A percentile compares a stretch with the other conserved stretches of the same genome.
Conservation (phyloP, 2,888 invertebrate genomes). For the Atethmia centrago region DNA sequence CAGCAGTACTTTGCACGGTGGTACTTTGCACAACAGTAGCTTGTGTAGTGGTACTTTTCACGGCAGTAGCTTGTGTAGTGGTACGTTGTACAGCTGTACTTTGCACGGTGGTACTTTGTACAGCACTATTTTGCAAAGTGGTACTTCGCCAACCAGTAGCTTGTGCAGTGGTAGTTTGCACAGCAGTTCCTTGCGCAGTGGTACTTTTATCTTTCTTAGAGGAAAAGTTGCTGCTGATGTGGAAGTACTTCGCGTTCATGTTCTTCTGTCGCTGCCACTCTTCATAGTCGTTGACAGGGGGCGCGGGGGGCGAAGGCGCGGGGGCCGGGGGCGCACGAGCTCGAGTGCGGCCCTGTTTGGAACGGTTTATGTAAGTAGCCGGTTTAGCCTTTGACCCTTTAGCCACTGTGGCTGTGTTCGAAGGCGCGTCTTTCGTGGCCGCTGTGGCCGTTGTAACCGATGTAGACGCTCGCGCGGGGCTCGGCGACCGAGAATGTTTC, state of each 20-base stretch:
- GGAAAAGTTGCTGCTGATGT: background rate
- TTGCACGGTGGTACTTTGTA: background rate
- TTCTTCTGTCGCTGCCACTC: conserved; percentile 51
- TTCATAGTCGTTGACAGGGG: conserved; percentile 13
- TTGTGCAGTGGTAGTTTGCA: background rate
- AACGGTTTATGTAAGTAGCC: background rate
- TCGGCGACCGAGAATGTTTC: background rate
- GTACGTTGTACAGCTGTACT: rapidly evolving
- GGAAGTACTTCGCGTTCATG: conserved; percentile 43
- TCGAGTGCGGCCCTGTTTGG: background rate
- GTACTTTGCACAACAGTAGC: background rate
- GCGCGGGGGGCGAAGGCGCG: background rate
- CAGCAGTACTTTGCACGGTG: no score
- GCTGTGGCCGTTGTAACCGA: background rate
- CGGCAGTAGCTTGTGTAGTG: rapidly evolving
- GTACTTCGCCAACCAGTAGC: background rate
- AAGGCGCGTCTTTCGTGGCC: background rate
- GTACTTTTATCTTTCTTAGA: conserved; percentile 13
- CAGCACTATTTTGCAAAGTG: rapidly evolving
- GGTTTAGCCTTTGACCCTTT: conserved; percentile 1
- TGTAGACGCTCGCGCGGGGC: background rate
- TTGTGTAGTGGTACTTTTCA: background rate
- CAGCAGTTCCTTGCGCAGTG: rapidly evolving
- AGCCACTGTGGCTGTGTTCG: background rate
- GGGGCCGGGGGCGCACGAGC: background rate